Base-by-base conservation (phyloP, 2,888 invertebrate species). In the Bombyx huttoni region DNA sequence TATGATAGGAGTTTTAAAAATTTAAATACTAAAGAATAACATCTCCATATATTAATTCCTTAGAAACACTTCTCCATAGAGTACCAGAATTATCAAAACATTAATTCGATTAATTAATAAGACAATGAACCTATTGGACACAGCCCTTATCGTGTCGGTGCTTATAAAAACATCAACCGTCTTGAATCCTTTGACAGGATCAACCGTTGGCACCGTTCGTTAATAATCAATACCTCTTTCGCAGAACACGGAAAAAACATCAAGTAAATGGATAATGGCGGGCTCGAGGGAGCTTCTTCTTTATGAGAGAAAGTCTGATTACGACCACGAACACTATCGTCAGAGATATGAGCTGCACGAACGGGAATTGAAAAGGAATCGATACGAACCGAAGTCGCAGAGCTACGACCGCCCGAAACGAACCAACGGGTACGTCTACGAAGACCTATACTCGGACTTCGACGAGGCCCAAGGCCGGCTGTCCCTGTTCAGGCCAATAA, bases 401-500 rank as follows among this genome's bases (percentile, higher is more conserved):
- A 60, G 58, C 8, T 60, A 63, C 53, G 70, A 71, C 34, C 65
- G 75, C 58, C 81, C 82, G 8, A 70, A 75, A 64, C 68, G 87
- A 47, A 86, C 79, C 61, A 87, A 88, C 54, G 88, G 88, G 1
- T 88, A 81, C 58, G 87, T 89, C 12, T 88, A 81, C 60, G 89
- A 89, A 73, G 89, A 89, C 58, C 86, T 89, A 46, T 89, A 89
- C 56, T 87, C 87, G 33, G 87, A 88, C 58, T 88, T 85, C 58
- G 88, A 88, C 50, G 88, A 87, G 66, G 85, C 86, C 7, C 88
- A 88, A 66, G 88, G 87, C 3, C 68, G 82, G 1, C 54, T 89
- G 14, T 89, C 89, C 6, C 64, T 89, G 40, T 89, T 89, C 63
- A 72, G 85, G 63, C 89, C 89, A 24, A 89, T 89, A 54, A 76